These are phyloP conservation scores for Pemphredon lugubris DNA, from an alignment of 2,888 invertebrate genomes.

Conservation along the genomic window DNA sequence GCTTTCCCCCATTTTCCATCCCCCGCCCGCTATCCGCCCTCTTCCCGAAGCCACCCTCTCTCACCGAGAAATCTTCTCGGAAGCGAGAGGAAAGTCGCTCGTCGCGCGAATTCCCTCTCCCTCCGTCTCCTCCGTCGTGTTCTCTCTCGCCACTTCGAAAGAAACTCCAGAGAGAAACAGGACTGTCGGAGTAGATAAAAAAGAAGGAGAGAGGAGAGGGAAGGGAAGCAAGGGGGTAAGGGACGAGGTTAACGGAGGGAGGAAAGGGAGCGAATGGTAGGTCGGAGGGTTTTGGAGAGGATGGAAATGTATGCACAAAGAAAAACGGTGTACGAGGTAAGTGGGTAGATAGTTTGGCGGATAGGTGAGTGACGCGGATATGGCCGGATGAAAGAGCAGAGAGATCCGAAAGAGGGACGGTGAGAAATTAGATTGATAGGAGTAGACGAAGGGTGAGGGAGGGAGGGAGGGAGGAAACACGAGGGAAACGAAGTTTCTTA, in stretches of 20 bases:
- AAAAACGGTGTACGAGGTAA: background rate
- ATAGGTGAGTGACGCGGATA: too few relatives aligned
- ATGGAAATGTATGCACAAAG: background rate
- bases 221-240: slow-evolving; percentile 3
- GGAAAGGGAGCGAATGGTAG: background rate
- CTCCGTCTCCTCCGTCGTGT: too few relatives aligned
- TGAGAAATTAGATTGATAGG: too few relatives aligned
- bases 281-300: background rate
- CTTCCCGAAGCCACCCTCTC: background rate
- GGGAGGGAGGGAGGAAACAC: too few relatives aligned
- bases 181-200: slow-evolving; percentile 1
- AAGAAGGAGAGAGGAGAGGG: background rate
- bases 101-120: background rate
- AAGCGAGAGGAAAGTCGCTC: slow-evolving; percentile 4
- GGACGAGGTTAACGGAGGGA: background rate
- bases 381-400: too few relatives aligned
- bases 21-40: too few relatives aligned
- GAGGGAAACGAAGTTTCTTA: too few relatives aligned
- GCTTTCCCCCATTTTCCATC: too few relatives aligned
- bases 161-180: slow-evolving; percentile 2
- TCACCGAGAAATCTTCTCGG: slow-evolving; percentile 13
- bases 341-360: background rate
- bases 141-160: background rate
- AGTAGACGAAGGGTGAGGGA: too few relatives aligned
- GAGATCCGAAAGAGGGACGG: too few relatives aligned